These are phyloP conservation scores for Meandrusa payeni DNA, from an alignment of 2,888 invertebrate genomes.

Conservation along the genomic window DNA sequence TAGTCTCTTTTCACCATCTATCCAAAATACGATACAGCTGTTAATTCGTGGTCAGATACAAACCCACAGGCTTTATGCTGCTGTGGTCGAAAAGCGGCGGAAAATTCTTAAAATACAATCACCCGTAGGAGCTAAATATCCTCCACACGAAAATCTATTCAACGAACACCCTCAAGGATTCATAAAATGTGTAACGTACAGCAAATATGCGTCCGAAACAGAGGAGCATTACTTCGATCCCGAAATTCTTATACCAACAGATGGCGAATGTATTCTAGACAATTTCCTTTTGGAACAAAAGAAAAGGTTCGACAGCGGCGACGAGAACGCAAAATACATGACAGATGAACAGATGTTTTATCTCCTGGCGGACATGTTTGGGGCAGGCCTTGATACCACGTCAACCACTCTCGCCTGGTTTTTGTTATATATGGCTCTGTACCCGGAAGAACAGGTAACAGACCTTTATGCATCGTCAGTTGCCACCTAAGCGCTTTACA, in stretches of 20 bases:
- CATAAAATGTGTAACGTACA: constrained; percentile 68
- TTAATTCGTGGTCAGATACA: constrained; percentile 85
- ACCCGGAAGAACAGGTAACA: constrained; percentile 84
- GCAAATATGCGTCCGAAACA: constrained; percentile 49
- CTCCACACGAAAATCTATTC: constrained; percentile 50
- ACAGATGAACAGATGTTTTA: constrained; percentile 86
- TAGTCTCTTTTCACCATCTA: constrained; percentile 83
- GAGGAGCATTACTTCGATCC: constrained; percentile 70
- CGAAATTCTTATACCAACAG: constrained; percentile 51
- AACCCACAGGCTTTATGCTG: constrained; percentile 86
- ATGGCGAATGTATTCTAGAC: constrained; percentile 82
- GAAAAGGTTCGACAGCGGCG: constrained; percentile 58
- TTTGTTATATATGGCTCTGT: constrained; percentile 86
- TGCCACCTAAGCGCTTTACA: constrained; percentile 13
- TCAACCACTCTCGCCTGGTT: constrained; percentile 91
- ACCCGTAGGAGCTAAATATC: constrained; percentile 51
- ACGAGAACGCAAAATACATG: constrained; percentile 74
- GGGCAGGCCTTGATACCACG: constrained; percentile 93
- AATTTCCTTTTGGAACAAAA: constrained; percentile 84
- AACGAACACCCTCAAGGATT: constrained; percentile 61
- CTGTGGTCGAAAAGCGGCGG: constrained; percentile 82
- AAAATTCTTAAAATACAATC: constrained; percentile 48
- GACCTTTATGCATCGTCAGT: constrained; percentile 15
- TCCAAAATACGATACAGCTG: constrained; percentile 82
- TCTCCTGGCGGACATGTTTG: constrained; percentile 90